Conservation (phyloP, 2,113 vertebrate genomes). For the Apteryx owenii region DNA sequence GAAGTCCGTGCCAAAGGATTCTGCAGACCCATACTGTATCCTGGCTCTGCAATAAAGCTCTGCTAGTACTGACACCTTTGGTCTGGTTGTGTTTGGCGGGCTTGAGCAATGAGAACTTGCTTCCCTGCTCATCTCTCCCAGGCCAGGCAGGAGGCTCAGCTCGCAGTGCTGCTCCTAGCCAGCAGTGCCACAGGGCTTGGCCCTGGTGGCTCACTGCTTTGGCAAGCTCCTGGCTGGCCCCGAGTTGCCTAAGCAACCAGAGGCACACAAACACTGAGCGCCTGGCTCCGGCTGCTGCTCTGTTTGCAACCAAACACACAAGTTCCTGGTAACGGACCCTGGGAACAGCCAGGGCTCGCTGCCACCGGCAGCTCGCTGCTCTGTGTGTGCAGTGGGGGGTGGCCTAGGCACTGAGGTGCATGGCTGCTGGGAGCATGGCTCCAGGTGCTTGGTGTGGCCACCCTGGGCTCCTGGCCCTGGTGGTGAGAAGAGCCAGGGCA, state of each 20-base stretch:
- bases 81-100: not conserved
- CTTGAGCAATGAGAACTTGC: not conserved
- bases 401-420: not conserved
- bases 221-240: constrained; percentile 57
- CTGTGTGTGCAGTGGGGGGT: not conserved
- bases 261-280: constrained; percentile 72
- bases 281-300: constrained; percentile 64
- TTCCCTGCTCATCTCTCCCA: not conserved
- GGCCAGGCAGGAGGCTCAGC: not conserved
- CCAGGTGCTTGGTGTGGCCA: not conserved
- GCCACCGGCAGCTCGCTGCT: not conserved
- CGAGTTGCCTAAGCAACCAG: constrained; percentile 72
- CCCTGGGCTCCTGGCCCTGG: not conserved
- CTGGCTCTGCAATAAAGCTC: constrained; percentile 68
- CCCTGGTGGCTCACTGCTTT: not conserved
- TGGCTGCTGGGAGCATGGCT: not conserved
- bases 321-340: constrained; percentile 78
- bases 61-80: not conserved
- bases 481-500: not conserved
- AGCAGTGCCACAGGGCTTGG: not conserved
- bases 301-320: constrained; percentile 80
- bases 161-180: not conserved
- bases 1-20: constrained; percentile 44
- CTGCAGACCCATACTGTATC: constrained; percentile 33
- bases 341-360: not conserved